These are phyloP conservation scores for Zygothrica quintamaculata DNA, from an alignment of 2,888 invertebrate species.

Conservation along the genomic window DNA sequence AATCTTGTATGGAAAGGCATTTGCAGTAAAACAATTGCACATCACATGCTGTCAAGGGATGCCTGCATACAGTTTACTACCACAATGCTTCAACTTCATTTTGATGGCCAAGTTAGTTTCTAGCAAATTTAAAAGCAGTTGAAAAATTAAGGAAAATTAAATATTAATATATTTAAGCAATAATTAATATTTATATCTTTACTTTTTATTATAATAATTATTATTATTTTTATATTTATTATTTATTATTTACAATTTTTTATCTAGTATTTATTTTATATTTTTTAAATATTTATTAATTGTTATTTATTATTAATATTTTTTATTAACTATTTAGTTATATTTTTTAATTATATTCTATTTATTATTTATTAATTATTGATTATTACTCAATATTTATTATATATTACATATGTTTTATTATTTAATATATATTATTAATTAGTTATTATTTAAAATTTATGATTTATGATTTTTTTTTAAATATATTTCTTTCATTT, in stretches of 20 bases:
- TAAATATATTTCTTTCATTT: not conserved
- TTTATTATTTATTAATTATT: not conserved
- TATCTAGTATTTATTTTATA: no score
- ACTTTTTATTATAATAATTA: not conserved
- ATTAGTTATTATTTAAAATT: not conserved
- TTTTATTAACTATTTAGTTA: not conserved
- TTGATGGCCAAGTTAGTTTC: no score
- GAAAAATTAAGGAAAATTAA: no score
- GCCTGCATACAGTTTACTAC: no score
- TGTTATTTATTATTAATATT: not conserved
- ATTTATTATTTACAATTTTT: slow-evolving; percentile 1
- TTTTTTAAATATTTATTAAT: no score
- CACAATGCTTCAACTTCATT: no score
- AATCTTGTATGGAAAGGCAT: not conserved
- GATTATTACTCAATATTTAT: not conserved
- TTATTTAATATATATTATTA: not conserved
- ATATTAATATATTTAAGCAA: not conserved
- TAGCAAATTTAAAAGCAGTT: no score
- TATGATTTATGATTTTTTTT: not conserved
- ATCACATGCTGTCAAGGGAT: no score
- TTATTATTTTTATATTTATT: not conserved
- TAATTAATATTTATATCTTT: not conserved
- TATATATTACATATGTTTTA: not conserved
- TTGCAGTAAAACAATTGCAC: not conserved
- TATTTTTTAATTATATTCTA: not conserved